Base-by-base conservation (phyloP, 2,888 invertebrate genomes). In the Taphrorychus bicolor region DNA sequence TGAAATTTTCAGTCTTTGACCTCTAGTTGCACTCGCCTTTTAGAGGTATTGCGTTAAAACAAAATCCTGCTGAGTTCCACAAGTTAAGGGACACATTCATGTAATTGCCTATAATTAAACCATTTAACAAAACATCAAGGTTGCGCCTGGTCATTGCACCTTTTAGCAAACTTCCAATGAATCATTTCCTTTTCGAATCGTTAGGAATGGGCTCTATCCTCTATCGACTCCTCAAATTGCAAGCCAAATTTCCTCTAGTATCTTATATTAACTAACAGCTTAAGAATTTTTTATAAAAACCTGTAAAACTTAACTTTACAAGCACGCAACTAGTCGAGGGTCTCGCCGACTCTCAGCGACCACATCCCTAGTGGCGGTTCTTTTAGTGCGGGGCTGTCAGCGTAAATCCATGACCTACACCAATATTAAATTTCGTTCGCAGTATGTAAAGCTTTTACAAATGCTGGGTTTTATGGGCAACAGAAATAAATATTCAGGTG, bases 401-500 rank as follows among this genome's bases (percentile, higher is more conserved):
- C 70, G 71, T 72, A 73, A 73, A 75, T 69, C 74, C 76, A 72
- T 77, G 76, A 77, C 77, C 77, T 76, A 74, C 74, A 72, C 73
- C 76, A 76, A 75, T 76, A 76, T 76, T 76, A 75, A 76, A 76
- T 76, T 77, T 74, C 75, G 70, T 74, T 72, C 68, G 62, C 68
- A 61, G 70, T 69, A 63, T 75, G 72, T 72, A 73, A 74, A 74
- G 66, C 69, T 70, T 69, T 70, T 17, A 66, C 59, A 65, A 72
- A 69, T 69, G 72, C 70, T 60, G 60, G 59, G 60, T 71, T 72
- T 69, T 64, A 69, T 51, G 71, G 66, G 74, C 72, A 75, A 74
- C 76, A 74, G 75, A 76, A 78, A 77, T 77, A 78, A 78, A 79
- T 76, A 73, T 75, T 73, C 77, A 78, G 77, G 77, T 79, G 75